Conservation (phyloP, 2,888 invertebrate species). For the Sisyra nigra region DNA sequence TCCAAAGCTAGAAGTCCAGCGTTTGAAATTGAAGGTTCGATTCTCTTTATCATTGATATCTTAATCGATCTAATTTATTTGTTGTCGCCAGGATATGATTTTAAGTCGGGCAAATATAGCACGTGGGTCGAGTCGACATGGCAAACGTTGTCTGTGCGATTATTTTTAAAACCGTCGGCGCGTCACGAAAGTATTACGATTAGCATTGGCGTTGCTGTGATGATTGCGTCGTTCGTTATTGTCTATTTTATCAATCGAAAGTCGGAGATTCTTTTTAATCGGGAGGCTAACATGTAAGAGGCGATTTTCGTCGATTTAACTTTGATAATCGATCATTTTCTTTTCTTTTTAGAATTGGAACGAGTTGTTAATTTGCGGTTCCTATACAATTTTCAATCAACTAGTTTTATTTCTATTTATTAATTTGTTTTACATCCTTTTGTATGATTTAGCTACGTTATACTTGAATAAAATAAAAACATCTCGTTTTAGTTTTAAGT, state of each 20-base stretch:
- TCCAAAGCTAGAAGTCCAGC: constrained; percentile 71
- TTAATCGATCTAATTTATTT: constrained; percentile 3
- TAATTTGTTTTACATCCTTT: too few species aligned
- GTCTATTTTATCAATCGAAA: constrained; percentile 35
- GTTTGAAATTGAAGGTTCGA: constrained; percentile 50
- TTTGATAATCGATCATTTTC: too few species aligned
- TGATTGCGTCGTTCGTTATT: constrained; percentile 31
- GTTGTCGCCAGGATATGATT: constrained; percentile 47
- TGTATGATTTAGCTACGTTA: too few species aligned
- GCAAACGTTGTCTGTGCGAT: constrained; percentile 52
- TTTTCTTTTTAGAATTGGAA: too few species aligned
- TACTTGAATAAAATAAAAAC: too few species aligned
- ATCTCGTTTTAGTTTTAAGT: too few species aligned
- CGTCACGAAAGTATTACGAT: constrained; percentile 36
- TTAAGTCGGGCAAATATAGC: constrained; percentile 59
- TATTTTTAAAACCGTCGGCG: constrained; percentile 60
- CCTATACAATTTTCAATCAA: too few species aligned
- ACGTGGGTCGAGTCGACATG: constrained; percentile 86
- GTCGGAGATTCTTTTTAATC: constrained; percentile 29
- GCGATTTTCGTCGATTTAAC: too few species aligned
- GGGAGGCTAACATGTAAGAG: constrained; percentile 6
- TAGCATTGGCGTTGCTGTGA: constrained; percentile 31
- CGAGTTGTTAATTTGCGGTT: too few species aligned
- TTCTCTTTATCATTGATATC: neutral
- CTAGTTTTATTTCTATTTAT: too few species aligned